Percentiles rank a stretch among this genome's conserved stretches.
These are phyloP conservation scores for Caenorhabditis macrosperma DNA, from an alignment of 2,888 invertebrate species.

Conservation along the genomic window DNA sequence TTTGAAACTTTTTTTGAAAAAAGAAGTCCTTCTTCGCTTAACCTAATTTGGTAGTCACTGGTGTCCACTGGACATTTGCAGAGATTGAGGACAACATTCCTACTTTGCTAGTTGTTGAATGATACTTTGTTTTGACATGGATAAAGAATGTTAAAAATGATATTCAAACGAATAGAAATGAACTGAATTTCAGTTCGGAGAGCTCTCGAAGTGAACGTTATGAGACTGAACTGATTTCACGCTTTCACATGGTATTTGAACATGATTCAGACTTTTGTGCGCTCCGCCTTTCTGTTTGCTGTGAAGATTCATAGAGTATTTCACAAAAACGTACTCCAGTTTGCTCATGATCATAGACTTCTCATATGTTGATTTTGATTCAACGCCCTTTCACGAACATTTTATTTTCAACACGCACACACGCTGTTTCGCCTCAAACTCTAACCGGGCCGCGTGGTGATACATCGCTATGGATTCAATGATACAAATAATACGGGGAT, in stretches of 20 bases:
- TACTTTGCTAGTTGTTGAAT: neutral
- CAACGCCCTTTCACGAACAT: constrained; percentile 18
- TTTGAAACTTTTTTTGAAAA: constrained; percentile 42
- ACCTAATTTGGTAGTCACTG: constrained; percentile 29
- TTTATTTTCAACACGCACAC: constrained; percentile 13
- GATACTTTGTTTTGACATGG: neutral
- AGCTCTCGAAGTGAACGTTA: neutral
- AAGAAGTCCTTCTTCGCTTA: constrained; percentile 9
- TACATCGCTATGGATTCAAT: constrained; percentile 26
- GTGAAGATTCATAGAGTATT: constrained; percentile 21
- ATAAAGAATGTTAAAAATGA: neutral
- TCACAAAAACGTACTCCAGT: constrained; percentile 1
- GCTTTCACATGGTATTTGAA: constrained; percentile 39
- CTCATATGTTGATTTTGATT: constrained; percentile 31
- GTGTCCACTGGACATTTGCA: constrained; percentile 22
- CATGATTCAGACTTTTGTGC: constrained; percentile 16
- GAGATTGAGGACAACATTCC: constrained; percentile 18
- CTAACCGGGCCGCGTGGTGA: constrained; percentile 10
- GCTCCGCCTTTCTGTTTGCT: constrained; percentile 37
- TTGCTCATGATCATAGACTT: constrained; percentile 18
- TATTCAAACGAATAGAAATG: too few relatives aligned
- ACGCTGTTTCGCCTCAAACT: neutral
- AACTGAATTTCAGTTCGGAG: too few relatives aligned
- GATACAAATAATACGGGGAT: constrained; percentile 37
- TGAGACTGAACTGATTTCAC: neutral